These are phyloP conservation scores for Tadarida brasiliensis DNA, from an alignment of 2,797 vertebrate genomes.

Conservation along the genomic window DNA sequence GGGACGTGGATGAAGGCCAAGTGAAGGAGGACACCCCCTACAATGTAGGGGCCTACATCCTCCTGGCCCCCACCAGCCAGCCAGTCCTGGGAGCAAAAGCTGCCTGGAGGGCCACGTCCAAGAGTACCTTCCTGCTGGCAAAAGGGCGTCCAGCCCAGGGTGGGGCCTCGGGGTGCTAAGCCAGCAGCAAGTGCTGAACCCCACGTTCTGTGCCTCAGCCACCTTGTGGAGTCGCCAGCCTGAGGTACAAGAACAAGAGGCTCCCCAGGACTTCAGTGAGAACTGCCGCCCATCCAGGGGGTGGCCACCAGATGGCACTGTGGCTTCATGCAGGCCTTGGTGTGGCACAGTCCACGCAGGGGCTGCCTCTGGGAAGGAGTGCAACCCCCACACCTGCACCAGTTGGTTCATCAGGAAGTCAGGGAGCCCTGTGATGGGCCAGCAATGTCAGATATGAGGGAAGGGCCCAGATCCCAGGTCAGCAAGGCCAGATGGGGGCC, in stretches of 20 bases:
- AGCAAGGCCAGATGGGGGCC: background rate
- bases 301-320: slow-evolving; percentile 34
- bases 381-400: background rate
- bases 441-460: background rate
- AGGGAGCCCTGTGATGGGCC: too few relatives aligned
- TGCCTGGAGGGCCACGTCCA: background rate
- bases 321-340: fast-evolving
- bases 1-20: background rate
- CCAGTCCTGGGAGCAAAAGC: background rate
- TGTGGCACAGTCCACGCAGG: fast-evolving
- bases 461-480: background rate
- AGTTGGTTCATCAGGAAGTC: fast-evolving
- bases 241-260: background rate
- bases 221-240: background rate
- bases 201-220: background rate
- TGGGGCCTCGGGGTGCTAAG: background rate
- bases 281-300: fast-evolving
- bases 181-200: background rate
- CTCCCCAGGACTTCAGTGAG: background rate
- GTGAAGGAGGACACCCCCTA: background rate
- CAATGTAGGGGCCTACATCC: background rate
- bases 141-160: background rate
- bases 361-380: background rate
- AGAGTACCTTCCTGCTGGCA: background rate
- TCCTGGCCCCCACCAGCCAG: too few relatives aligned